Evolutionary conservation across 2,888 invertebrate genomes (phyloP).

Genomic region (Epistrophe grossulariae): DNA sequence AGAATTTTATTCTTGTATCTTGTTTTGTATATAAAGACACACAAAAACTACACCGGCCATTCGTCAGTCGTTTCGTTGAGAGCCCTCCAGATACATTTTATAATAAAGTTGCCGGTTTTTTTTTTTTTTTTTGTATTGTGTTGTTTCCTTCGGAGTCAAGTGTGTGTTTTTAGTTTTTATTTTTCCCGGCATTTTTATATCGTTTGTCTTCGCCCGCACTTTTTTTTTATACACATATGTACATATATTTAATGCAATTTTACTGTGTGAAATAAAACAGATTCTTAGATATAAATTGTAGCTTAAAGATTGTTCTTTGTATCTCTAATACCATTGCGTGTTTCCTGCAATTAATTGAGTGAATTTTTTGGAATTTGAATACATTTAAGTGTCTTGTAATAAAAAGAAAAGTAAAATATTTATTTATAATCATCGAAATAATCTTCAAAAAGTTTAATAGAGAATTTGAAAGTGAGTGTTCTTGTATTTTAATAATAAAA

Average conservation of each 20-base stretch:
- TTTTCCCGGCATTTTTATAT: conserved; percentile 43
- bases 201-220: conserved; percentile 60
- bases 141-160: conserved; percentile 41
- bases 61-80: neutral
- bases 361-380: conserved; percentile 8
- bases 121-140: conserved; percentile 47
- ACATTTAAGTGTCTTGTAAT: conserved; percentile 29
- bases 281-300: conserved; percentile 22
- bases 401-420: conserved; percentile 5
- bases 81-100: conserved; percentile 59
- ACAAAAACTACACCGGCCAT: conserved; percentile 42
- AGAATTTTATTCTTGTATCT: conserved; percentile 47
- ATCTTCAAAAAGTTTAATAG: conserved; percentile 13
- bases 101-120: conserved; percentile 48
- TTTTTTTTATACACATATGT: conserved; percentile 7
- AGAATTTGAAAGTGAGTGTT: conserved; percentile 41
- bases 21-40: conserved; percentile 27
- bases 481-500: neutral
- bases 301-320: conserved; percentile 42
- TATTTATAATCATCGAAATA: conserved; percentile 27
- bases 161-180: conserved; percentile 41
- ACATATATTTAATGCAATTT: conserved; percentile 29
- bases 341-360: conserved; percentile 50
- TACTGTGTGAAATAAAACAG: conserved; percentile 40
- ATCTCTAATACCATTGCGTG: conserved; percentile 50